Evolutionary conservation across 2,113 vertebrate genomes (phyloP).

Genomic region (Chionodraco myersi): DNA sequence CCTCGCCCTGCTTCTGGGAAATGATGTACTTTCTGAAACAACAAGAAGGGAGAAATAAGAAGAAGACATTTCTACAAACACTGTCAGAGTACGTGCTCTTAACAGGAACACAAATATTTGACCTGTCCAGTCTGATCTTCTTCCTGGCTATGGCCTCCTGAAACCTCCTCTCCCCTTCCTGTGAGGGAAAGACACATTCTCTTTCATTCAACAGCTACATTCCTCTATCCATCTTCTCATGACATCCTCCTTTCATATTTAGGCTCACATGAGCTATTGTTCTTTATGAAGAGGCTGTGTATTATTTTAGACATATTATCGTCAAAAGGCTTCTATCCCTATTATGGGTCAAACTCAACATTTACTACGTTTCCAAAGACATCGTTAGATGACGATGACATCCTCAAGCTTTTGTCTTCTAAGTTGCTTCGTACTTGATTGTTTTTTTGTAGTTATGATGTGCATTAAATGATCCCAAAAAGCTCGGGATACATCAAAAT

Average conservation of each 20-base stretch:
- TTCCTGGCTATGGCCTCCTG: constrained; percentile 92
- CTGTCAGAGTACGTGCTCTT: not conserved
- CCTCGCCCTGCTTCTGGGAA: constrained; percentile 89
- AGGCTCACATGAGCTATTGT: no score
- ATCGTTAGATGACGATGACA: no score
- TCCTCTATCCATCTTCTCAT: not conserved
- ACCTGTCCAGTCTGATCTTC: constrained; percentile 95
- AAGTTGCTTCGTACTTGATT: no score
- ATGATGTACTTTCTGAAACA: constrained; percentile 91
- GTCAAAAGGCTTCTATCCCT: no score
- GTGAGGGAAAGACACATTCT: constrained; percentile 7
- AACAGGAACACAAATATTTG: not conserved
- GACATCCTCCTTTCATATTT: not conserved
- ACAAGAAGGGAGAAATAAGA: not conserved
- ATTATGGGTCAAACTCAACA: no score
- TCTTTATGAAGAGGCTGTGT: no score
- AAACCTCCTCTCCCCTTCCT: constrained; percentile 93
- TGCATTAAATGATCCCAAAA: no score
- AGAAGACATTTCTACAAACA: not conserved
- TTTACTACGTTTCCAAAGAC: no score
- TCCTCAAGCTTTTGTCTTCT: no score
- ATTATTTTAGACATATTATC: no score
- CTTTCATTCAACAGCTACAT: not conserved
- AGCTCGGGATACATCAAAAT: no score
- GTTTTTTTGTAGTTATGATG: no score